Evolutionary conservation across 1,140 invertebrate species (phyloP).

Genomic region (Hetaerina americana): DNA sequence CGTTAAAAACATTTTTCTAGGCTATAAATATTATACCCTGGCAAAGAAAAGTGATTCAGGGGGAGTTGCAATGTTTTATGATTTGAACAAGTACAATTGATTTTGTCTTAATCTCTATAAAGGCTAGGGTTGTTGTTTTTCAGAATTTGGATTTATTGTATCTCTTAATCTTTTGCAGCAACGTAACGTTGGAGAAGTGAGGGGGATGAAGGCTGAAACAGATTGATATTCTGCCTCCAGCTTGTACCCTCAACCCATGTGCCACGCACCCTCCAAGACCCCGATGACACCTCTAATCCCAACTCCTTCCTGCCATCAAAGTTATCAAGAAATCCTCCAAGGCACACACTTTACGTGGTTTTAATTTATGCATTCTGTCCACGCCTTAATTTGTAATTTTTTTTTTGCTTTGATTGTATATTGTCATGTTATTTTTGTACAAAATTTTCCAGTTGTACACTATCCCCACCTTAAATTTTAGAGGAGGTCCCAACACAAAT

Average conservation of each 20-base stretch:
- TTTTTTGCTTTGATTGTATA: background rate
- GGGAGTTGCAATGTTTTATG: too few species aligned
- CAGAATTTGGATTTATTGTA: background rate
- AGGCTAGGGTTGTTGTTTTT: too few species aligned
- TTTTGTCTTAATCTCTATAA: too few species aligned
- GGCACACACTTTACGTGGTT: too few species aligned
- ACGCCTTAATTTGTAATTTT: background rate
- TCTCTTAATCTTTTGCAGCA: slow-evolving; percentile 35
- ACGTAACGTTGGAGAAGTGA: slow-evolving; percentile 66
- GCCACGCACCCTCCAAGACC: background rate
- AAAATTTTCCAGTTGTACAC: background rate
- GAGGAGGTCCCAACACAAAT: too few species aligned
- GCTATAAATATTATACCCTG: too few species aligned
- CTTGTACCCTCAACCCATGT: background rate
- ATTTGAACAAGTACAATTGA: too few species aligned
- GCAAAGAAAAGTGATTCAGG: too few species aligned
- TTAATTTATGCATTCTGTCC: background rate
- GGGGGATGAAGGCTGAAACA: slow-evolving; percentile 65
- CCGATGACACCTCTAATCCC: background rate
- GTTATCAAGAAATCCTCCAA: background rate
- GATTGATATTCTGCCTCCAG: slow-evolving; percentile 19
- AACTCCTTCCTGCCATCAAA: background rate
- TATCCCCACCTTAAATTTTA: too few species aligned
- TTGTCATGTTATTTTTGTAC: background rate
- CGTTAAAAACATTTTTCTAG: too few species aligned